Conservation (phyloP, 2,888 invertebrate species). For the Macaria notata region DNA sequence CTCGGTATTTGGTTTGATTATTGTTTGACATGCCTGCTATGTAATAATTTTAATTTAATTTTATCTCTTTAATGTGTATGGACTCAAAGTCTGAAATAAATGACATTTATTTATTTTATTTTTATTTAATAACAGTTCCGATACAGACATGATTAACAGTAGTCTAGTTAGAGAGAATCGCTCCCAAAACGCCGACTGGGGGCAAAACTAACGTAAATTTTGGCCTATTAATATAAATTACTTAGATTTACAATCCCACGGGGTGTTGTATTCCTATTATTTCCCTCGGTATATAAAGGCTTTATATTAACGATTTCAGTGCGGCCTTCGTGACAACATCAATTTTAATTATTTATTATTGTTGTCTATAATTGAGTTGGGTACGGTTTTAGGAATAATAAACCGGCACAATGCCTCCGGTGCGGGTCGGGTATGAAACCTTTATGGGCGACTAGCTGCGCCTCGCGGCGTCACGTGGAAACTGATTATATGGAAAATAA, state of each 20-base stretch:
- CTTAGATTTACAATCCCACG: slow-evolving; percentile 73
- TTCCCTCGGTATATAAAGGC: slow-evolving; percentile 59
- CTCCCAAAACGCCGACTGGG: slow-evolving; percentile 65
- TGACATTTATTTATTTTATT: no score
- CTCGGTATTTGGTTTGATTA: no score
- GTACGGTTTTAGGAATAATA: slow-evolving; percentile 32
- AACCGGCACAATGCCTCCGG: slow-evolving; percentile 23
- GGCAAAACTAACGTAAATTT: slow-evolving; percentile 72
- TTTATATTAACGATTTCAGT: slow-evolving; percentile 52
- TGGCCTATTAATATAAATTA: slow-evolving; percentile 77
- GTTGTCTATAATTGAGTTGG: slow-evolving; percentile 45
- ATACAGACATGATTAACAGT: slow-evolving; percentile 56
- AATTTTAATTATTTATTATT: slow-evolving; percentile 63
- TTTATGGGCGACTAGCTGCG: slow-evolving; percentile 11
- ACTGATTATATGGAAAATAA: no score
- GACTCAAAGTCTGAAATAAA: no score
- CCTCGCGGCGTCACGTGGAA: neutral
- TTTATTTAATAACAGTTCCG: slow-evolving; percentile 13
- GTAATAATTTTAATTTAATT: no score
- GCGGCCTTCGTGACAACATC: slow-evolving; percentile 51
- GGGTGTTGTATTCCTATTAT: slow-evolving; percentile 68
- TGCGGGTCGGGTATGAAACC: slow-evolving; percentile 20
- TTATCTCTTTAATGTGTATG: no score
- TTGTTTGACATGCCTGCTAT: no score
- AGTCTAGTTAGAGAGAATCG: slow-evolving; percentile 60